phyloP scores from a whole-genome alignment of 2,797 vertebrate species.

The Dermochelys coriacea region DNA sequence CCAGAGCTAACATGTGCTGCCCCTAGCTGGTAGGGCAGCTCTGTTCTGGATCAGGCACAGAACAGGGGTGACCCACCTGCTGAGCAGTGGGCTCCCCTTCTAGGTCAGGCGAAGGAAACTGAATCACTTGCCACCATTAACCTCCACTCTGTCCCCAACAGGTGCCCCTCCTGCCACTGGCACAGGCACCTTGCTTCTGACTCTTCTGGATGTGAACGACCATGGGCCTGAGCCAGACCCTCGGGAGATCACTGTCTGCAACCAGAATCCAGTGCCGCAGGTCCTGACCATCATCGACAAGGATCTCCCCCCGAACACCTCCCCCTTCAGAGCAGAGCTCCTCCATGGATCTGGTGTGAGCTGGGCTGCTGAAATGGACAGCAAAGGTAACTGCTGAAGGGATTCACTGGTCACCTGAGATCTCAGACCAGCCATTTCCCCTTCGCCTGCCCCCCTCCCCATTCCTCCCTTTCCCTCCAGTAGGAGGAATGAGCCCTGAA shows the following conservation, averaged over 20 bases:
- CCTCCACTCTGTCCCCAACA: conserved; percentile 47
- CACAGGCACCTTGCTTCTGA: conserved; percentile 89
- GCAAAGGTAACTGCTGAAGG: conserved; percentile 58
- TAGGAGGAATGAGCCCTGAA: too few species aligned
- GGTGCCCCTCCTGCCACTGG: conserved; percentile 85
- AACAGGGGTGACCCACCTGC: background rate
- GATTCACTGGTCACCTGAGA: background rate
- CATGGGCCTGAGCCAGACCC: conserved; percentile 83
- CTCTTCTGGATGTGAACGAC: conserved; percentile 89
- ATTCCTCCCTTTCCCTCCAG: too few species aligned
- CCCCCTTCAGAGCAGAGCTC: conserved; percentile 83
- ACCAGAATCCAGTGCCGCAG: conserved; percentile 73
- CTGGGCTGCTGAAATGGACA: conserved; percentile 83
- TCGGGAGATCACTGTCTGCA: conserved; percentile 82
- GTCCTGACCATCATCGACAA: conserved; percentile 84
- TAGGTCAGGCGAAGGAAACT: too few species aligned
- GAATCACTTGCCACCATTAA: too few species aligned
- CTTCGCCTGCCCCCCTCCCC: too few species aligned
- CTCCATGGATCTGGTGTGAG: conserved; percentile 70
- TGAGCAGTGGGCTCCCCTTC: background rate
- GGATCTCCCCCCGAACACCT: conserved; percentile 83
- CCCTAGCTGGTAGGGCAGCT: background rate
- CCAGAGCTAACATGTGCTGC: too few species aligned
- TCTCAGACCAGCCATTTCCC: too few species aligned
- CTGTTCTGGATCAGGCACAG: background rate